Conservation (phyloP, 2,888 invertebrate genomes). For the Gryllus longicercus region DNA sequence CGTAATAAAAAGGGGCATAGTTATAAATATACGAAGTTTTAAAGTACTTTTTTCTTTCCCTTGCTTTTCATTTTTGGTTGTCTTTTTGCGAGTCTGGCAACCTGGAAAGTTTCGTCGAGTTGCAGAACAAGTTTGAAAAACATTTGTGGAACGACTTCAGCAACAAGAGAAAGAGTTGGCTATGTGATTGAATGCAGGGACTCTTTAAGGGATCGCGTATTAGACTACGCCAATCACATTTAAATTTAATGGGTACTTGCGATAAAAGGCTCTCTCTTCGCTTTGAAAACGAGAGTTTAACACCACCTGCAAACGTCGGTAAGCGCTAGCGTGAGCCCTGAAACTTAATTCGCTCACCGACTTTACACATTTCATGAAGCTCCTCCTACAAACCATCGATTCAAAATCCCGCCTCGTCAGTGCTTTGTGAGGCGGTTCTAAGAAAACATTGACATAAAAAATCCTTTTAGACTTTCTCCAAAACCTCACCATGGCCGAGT, state of each 20-base stretch:
- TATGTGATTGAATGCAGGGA: slow-evolving; percentile 20
- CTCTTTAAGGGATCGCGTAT: slow-evolving; percentile 18
- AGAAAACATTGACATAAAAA: no score
- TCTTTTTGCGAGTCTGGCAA: slow-evolving; percentile 6
- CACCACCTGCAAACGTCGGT: no score
- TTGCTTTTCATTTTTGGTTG: slow-evolving; percentile 25
- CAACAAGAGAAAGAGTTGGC: slow-evolving; percentile 3
- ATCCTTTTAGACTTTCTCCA: no score
- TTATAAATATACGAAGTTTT: slow-evolving; percentile 36
- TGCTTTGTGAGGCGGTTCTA: no score
- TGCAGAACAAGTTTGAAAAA: background rate
- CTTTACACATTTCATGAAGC: no score
- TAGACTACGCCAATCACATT: background rate
- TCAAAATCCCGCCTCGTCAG: no score
- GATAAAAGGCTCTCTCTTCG: no score
- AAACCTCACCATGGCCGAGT: slow-evolving; percentile 60
- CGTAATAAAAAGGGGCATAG: slow-evolving; percentile 24
- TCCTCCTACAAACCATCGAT: no score
- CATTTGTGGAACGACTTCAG: slow-evolving; percentile 17
- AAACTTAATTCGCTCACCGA: no score
- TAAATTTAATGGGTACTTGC: background rate
- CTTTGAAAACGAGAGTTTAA: no score
- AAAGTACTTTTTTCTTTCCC: slow-evolving; percentile 31
- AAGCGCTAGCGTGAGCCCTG: no score
- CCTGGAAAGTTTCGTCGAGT: background rate